These are phyloP conservation scores for Triplophysa bombifrons DNA, from an alignment of 2,797 vertebrate species.

Conservation along the genomic window DNA sequence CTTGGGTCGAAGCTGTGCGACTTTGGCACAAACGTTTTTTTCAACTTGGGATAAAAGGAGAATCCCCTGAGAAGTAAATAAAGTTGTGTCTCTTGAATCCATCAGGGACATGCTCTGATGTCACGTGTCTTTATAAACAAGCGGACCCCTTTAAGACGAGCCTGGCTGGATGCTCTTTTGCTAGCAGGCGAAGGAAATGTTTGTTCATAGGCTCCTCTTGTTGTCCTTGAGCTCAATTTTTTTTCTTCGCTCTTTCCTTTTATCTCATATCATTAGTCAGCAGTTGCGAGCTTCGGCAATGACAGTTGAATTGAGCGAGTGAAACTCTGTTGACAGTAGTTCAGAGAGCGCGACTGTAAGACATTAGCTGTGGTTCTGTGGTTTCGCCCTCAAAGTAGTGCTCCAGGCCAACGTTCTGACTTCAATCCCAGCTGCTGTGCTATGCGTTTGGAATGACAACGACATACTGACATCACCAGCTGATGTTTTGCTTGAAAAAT, in stretches of 20 bases:
- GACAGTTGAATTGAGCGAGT: conserved; percentile 67
- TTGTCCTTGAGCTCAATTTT: background rate
- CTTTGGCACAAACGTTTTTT: too few species aligned
- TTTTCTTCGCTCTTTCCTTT: conserved; percentile 4
- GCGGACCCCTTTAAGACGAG: too few species aligned
- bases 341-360: conserved; percentile 77
- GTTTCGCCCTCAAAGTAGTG: conserved; percentile 76
- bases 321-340: conserved; percentile 76
- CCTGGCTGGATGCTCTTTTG: too few species aligned
- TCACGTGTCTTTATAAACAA: too few species aligned
- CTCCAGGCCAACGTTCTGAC: conserved; percentile 71
- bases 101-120: too few species aligned
- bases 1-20: too few species aligned
- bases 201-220: too few species aligned
- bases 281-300: conserved; percentile 56
- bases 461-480: conserved; percentile 67
- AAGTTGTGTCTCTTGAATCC: too few species aligned
- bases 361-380: conserved; percentile 79
- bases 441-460: conserved; percentile 71
- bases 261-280: conserved; percentile 49
- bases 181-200: too few species aligned
- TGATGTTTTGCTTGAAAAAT: conserved; percentile 63
- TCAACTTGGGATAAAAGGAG: too few species aligned
- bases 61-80: too few species aligned
- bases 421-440: conserved; percentile 70